Percentiles rank a stretch among this genome's conserved stretches.
These are phyloP conservation scores for Ctenicera cuprea DNA, from an alignment of 2,888 invertebrate species.

Conservation along the genomic window DNA sequence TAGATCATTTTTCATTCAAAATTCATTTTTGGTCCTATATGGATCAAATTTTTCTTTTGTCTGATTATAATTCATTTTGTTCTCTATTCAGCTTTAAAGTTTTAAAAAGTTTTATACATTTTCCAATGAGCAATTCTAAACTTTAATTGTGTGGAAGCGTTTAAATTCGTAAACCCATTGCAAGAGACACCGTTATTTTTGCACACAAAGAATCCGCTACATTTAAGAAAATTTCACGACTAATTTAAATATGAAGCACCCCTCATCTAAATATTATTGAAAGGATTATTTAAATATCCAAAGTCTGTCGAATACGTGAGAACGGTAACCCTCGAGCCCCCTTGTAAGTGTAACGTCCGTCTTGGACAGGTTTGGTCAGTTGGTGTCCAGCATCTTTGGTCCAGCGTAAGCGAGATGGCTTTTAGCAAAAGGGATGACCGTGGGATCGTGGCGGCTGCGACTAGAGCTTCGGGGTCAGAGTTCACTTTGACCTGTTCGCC, in stretches of 20 bases:
- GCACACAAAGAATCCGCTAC: background rate
- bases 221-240: slow-evolving; percentile 21
- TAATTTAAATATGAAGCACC: slow-evolving; percentile 65
- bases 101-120: too few species aligned
- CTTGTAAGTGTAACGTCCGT: slow-evolving; percentile 61
- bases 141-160: too few species aligned
- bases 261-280: slow-evolving; percentile 59
- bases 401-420: slow-evolving; percentile 50
- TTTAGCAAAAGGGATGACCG: slow-evolving; percentile 53
- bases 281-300: slow-evolving; percentile 55
- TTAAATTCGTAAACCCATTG: too few species aligned
- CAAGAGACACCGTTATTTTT: slow-evolving; percentile 1
- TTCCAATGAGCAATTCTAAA: too few species aligned
- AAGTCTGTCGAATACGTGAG: slow-evolving; percentile 54
- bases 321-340: slow-evolving; percentile 56
- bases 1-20: too few species aligned
- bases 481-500: slow-evolving; percentile 57
- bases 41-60: too few species aligned
- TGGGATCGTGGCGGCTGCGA: slow-evolving; percentile 53
- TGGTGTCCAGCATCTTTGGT: slow-evolving; percentile 49
- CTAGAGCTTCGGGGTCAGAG: slow-evolving; percentile 54
- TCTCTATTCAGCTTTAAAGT: too few species aligned
- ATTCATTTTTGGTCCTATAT: too few species aligned
- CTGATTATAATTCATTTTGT: too few species aligned
- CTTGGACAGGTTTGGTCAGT: slow-evolving; percentile 66